These are phyloP conservation scores for Liparis tanakae DNA, from an alignment of 2,797 vertebrate species.

Conservation along the genomic window DNA sequence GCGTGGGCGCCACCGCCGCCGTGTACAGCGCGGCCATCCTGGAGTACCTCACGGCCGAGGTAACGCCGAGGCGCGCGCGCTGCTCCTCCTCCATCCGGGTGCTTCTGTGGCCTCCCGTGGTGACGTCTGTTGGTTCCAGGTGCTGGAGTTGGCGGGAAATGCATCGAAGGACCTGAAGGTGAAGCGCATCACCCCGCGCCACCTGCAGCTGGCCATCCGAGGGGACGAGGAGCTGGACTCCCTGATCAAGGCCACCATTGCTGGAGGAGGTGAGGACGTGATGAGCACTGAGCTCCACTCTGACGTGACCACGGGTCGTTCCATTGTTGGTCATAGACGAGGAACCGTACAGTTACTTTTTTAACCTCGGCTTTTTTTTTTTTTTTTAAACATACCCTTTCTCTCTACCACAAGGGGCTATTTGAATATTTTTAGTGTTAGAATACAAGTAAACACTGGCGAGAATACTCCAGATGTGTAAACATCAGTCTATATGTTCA, in stretches of 20 bases:
- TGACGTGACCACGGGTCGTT: no score
- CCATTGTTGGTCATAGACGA: no score
- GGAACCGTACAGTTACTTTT: no score
- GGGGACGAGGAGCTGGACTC: conserved; percentile 88
- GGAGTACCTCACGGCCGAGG: conserved; percentile 95
- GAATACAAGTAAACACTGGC: no score
- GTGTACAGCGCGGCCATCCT: conserved; percentile 87
- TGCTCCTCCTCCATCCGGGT: background rate
- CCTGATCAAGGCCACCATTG: conserved; percentile 87
- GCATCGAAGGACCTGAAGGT: conserved; percentile 88
- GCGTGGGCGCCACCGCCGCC: conserved; percentile 86
- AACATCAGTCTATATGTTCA: no score
- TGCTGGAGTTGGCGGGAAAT: conserved; percentile 86
- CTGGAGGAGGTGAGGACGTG: conserved; percentile 81
- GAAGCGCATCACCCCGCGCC: conserved; percentile 87
- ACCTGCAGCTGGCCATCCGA: conserved; percentile 87
- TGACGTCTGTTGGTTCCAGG: conserved; percentile 54
- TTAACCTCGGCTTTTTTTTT: no score
- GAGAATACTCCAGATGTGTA: no score
- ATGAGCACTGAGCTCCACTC: no score
- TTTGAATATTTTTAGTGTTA: no score
- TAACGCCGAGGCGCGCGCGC: conserved; percentile 42
- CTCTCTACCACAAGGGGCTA: no score
- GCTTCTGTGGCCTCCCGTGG: accelerated
- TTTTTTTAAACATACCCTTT: no score